Evolutionary conservation across 2,888 invertebrate species (phyloP).

Genomic region (Oligia strigilis): DNA sequence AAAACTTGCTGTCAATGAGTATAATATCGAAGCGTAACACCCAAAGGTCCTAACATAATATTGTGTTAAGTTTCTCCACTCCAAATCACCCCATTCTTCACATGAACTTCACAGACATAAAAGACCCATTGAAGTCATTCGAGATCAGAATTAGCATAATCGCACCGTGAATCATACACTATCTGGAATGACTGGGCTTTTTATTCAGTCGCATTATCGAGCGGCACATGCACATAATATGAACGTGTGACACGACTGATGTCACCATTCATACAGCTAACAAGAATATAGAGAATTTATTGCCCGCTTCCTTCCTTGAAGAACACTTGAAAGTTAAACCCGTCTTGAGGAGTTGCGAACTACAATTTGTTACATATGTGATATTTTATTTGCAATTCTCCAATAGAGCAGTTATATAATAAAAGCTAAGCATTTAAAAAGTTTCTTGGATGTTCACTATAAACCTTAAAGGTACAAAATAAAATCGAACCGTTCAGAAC

Average conservation of each 20-base stretch:
- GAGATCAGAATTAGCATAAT: constrained; percentile 56
- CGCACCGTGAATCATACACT: constrained; percentile 55
- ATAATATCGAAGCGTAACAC: constrained; percentile 10
- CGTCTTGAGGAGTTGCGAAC: constrained; percentile 36
- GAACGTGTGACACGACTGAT: constrained; percentile 56
- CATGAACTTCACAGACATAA: constrained; percentile 37
- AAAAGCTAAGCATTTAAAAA: constrained; percentile 24
- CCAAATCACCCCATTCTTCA: constrained; percentile 39
- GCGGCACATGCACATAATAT: constrained; percentile 54
- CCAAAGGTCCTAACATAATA: constrained; percentile 30
- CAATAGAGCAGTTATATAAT: constrained; percentile 34
- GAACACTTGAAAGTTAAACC: constrained; percentile 50
- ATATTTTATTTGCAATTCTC: constrained; percentile 42
- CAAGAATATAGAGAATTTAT: constrained; percentile 61
- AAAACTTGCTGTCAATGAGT: constrained; percentile 45
- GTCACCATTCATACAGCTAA: constrained; percentile 57
- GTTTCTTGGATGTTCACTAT: constrained; percentile 7
- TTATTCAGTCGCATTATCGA: constrained; percentile 56
- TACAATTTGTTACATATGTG: constrained; percentile 50
- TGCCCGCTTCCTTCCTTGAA: constrained; percentile 57
- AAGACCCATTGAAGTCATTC: constrained; percentile 43
- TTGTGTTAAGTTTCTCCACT: constrained; percentile 34
- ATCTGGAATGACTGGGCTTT: constrained; percentile 52
- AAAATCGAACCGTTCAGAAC: constrained; percentile 15
- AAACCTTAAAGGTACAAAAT: neutral